These are phyloP conservation scores for Eidolon dupreanum DNA, from an alignment of 2,797 vertebrate genomes.

Conservation along the genomic window DNA sequence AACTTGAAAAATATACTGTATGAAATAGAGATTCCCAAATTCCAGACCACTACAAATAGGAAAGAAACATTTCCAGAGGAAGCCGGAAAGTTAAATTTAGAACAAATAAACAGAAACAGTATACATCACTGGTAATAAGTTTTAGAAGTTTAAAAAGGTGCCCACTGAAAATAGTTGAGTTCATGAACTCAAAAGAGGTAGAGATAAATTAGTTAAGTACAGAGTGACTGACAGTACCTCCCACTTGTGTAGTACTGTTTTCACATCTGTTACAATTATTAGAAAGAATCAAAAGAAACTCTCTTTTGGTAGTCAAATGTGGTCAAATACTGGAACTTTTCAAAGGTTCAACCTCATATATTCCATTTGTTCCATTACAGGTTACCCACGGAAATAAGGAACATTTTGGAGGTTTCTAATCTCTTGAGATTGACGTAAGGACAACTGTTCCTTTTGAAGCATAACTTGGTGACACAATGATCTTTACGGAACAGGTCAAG, in stretches of 20 bases:
- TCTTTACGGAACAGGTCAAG: constrained; percentile 26
- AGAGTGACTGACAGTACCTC: background rate
- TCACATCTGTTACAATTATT: background rate
- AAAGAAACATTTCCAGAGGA: constrained; percentile 24
- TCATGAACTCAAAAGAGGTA: background rate
- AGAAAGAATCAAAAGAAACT: constrained; percentile 29
- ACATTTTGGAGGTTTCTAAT: constrained; percentile 37
- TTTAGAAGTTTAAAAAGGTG: constrained; percentile 50
- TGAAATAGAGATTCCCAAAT: constrained; percentile 54
- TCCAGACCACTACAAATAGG: constrained; percentile 57
- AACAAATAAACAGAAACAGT: constrained; percentile 64
- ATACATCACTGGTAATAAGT: background rate
- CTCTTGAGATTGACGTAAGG: background rate
- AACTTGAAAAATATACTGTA: constrained; percentile 33
- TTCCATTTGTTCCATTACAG: background rate
- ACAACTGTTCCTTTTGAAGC: background rate
- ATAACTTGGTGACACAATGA: background rate
- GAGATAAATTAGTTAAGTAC: background rate
- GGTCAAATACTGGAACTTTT: constrained; percentile 35
- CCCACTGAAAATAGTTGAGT: constrained; percentile 33
- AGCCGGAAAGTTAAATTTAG: constrained; percentile 61
- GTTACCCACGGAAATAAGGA: background rate
- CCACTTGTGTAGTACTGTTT: background rate
- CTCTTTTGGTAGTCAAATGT: constrained; percentile 13
- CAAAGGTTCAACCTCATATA: constrained; percentile 12